Evolutionary conservation across 2,888 invertebrate genomes (phyloP), one percentile per base, ranked within the genome.

Genomic region (Belgica antarctica): DNA sequence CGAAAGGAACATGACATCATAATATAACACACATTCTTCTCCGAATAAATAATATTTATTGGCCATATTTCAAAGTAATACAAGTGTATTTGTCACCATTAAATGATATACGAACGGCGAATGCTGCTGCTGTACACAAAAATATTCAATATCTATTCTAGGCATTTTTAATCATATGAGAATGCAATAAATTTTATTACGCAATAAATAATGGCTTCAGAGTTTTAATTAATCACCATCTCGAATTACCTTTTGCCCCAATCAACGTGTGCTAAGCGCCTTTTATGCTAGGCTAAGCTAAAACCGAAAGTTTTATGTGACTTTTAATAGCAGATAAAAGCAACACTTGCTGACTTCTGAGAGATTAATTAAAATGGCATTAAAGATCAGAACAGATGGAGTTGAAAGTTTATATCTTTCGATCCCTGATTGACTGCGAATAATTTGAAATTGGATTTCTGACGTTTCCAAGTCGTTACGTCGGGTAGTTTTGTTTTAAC

Each of bases 51-150:
- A 69, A 57, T 69, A 57, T 69, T 69, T 69, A 69, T 69, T 69
- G 57, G 57, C 59, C 68, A 59, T 69, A 69, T 69, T 57, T 69
- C 68, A 69, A 69, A 69, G 57, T 69, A 59, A 69, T 69, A 69
- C 52, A 59, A 69, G 57, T 69, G 68, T 59, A 59, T 69, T 69
- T 69, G 68, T 69, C 68, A 69, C 68, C 68, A 57, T 59, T 34
- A 36, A 69, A 69, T 69, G 59, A 57, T 47, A 57, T 59, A 52
- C 22, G 52, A 19, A 52, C 22, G n/a, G n/a, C n/a, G 52, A 52
- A 41, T 15, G 52, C 52, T 22, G 22, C 17, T 19, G 46, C 34
- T 41, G 15, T 19, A 34, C 65, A 27, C 10, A 25, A 12, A 66
- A 66, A 47, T 66, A 66, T 66, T 66, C 65, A 66, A 66, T 66